Conservation (phyloP, 1,140 invertebrate species). For the Onthophagus taurus region DNA sequence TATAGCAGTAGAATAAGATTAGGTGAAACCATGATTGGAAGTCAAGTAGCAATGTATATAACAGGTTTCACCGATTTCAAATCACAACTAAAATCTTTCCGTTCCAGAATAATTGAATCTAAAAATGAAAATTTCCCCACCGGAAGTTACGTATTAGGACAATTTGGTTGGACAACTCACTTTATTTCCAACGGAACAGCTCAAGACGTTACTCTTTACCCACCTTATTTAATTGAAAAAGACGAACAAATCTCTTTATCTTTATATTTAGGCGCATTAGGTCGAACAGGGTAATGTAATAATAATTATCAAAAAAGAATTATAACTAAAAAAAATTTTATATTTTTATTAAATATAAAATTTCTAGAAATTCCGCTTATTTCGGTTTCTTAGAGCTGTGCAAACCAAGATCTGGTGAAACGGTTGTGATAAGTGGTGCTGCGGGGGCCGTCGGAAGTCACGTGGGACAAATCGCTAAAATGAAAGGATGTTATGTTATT, state of each 20-base stretch:
- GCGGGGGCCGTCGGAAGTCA: constrained; percentile 60
- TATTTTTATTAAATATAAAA: neutral
- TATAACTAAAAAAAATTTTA: neutral
- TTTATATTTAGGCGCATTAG: constrained; percentile 41
- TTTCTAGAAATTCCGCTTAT: constrained; percentile 56
- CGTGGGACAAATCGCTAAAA: constrained; percentile 64
- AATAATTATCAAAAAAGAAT: neutral
- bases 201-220: constrained; percentile 3
- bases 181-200: constrained; percentile 31
- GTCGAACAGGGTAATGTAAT: constrained; percentile 50
- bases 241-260: constrained; percentile 40
- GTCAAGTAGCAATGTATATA: constrained; percentile 11
- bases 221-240: constrained; percentile 35
- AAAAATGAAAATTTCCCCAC: constrained; percentile 50
- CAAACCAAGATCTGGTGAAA: constrained; percentile 54
- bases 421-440: constrained; percentile 55
- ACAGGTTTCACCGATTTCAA: neutral
- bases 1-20: constrained; percentile 36
- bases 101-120: constrained; percentile 48
- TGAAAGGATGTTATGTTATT: constrained; percentile 55
- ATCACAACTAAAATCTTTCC: neutral
- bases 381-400: constrained; percentile 59
- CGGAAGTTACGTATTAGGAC: constrained; percentile 46
- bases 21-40: constrained; percentile 11
- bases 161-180: constrained; percentile 51